Conservation (phyloP, 2,113 vertebrate species). For the Gnathonemus echidnorhynchus region DNA sequence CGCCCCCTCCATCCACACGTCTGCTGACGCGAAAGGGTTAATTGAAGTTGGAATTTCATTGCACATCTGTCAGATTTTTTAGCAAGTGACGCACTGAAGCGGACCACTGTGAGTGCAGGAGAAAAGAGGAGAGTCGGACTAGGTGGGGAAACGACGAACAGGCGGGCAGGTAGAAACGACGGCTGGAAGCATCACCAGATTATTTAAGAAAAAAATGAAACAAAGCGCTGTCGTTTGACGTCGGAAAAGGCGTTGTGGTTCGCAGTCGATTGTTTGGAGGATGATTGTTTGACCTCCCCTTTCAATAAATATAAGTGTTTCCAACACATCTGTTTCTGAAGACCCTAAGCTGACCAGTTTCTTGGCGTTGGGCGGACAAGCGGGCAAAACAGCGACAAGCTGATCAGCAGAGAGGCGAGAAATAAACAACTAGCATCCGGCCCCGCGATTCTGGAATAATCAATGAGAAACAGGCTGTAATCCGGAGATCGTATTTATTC, state of each 20-base stretch:
- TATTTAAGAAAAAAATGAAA: constrained; percentile 60
- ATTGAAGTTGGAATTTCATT: constrained; percentile 73
- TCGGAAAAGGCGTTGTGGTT: background rate
- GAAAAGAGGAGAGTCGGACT: constrained; percentile 56
- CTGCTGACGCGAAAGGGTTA: constrained; percentile 62
- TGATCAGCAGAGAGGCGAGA: constrained; percentile 35
- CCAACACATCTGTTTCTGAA: constrained; percentile 33
- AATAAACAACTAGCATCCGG: constrained; percentile 49
- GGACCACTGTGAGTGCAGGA: constrained; percentile 45
- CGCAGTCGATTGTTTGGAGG: constrained; percentile 33
- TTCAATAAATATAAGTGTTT: constrained; percentile 37
- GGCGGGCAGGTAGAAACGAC: constrained; percentile 58
- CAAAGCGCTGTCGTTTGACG: constrained; percentile 32
- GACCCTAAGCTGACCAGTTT: constrained; percentile 37
- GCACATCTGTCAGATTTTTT: constrained; percentile 77
- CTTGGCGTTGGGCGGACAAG: constrained; percentile 45
- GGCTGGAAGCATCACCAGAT: constrained; percentile 65
- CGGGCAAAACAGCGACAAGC: constrained; percentile 34
- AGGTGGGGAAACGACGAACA: constrained; percentile 67
- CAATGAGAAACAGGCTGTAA: constrained; percentile 24
- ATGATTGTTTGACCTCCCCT: constrained; percentile 22
- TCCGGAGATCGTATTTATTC: background rate
- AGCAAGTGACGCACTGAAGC: constrained; percentile 65
- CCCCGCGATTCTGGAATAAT: constrained; percentile 40
- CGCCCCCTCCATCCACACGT: constrained; percentile 32